These are phyloP conservation scores for Oreonectes daqikongensis DNA, from an alignment of 2,797 vertebrate genomes.

Conservation along the genomic window DNA sequence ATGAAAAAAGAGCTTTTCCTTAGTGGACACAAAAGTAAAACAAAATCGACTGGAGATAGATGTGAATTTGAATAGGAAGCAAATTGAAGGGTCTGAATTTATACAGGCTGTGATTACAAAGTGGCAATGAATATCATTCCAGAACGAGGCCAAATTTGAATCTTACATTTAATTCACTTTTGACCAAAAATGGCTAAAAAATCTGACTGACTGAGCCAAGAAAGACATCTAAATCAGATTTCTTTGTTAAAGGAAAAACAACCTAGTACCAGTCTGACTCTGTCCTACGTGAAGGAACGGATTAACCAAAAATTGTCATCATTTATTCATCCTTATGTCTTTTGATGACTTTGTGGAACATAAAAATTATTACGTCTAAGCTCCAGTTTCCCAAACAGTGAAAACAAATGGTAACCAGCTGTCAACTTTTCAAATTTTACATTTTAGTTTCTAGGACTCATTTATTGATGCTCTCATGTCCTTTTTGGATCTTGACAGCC, in stretches of 20 bases:
- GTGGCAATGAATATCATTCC: not conserved
- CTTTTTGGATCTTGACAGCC: no score
- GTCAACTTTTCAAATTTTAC: no score
- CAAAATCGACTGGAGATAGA: conserved; percentile 14
- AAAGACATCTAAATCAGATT: not conserved
- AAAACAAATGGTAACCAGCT: no score
- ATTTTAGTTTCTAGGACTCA: no score
- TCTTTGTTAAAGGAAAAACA: conserved; percentile 1
- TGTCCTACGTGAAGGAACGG: not conserved
- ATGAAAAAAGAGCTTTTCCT: conserved; percentile 2
- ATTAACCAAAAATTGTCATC: not conserved
- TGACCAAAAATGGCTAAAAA: conserved; percentile 11
- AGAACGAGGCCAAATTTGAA: not conserved
- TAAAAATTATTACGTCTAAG: not conserved
- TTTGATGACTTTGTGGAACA: no score
- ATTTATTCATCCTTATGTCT: no score
- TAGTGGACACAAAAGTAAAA: not conserved
- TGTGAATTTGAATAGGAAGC: not conserved
- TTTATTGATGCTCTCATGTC: no score
- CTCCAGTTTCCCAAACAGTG: no score
- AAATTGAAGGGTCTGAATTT: not conserved
- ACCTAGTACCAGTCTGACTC: not conserved
- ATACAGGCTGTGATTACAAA: conserved; percentile 18
- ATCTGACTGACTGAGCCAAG: not conserved
- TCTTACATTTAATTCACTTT: not conserved